Evolutionary conservation across 53 echinoderm and acorn worm species (phyloP).

Genomic region (Luidia sarsii): DNA sequence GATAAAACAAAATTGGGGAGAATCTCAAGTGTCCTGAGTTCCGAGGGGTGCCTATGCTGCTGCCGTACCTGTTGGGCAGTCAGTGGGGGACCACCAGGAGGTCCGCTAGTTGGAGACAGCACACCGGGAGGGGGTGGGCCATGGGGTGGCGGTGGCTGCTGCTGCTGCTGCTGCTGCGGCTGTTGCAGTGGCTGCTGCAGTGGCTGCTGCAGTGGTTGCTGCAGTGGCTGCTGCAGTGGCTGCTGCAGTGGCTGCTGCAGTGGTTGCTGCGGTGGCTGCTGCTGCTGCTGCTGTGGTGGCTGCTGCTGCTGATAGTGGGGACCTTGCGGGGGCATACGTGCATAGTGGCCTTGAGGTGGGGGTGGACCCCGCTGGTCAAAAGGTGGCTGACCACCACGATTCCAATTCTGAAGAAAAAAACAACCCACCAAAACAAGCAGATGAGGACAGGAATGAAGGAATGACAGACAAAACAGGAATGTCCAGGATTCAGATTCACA

Average conservation of each 20-base stretch:
- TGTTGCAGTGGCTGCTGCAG: slow-evolving; percentile 25
- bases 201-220: slow-evolving; percentile 26
- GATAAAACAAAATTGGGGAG: no score
- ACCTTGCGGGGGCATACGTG: slow-evolving; percentile 67
- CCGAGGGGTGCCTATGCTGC: no score
- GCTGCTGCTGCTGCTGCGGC: background rate
- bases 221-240: slow-evolving; percentile 30
- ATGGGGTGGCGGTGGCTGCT: background rate
- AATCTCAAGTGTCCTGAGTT: no score
- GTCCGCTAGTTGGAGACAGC: slow-evolving; percentile 21
- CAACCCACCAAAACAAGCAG: no score
- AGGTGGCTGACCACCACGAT: slow-evolving; percentile 72
- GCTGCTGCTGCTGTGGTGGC: slow-evolving; percentile 70
- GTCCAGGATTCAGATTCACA: no score
- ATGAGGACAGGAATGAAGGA: no score
- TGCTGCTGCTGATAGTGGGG: slow-evolving; percentile 73
- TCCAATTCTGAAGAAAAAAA: slow-evolving; percentile 74
- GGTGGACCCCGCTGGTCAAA: slow-evolving; percentile 85
- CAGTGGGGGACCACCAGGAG: slow-evolving; percentile 58
- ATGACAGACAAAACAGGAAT: no score
- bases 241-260: slow-evolving; percentile 13
- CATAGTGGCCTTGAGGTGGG: slow-evolving; percentile 75
- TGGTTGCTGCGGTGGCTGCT: slow-evolving; percentile 54
- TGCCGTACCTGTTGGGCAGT: slow-evolving; percentile 18
- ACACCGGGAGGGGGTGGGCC: slow-evolving; percentile 15